phyloP scores from a whole-genome alignment of 2,888 invertebrate species.

The Scelioninae gen. 2 region DNA sequence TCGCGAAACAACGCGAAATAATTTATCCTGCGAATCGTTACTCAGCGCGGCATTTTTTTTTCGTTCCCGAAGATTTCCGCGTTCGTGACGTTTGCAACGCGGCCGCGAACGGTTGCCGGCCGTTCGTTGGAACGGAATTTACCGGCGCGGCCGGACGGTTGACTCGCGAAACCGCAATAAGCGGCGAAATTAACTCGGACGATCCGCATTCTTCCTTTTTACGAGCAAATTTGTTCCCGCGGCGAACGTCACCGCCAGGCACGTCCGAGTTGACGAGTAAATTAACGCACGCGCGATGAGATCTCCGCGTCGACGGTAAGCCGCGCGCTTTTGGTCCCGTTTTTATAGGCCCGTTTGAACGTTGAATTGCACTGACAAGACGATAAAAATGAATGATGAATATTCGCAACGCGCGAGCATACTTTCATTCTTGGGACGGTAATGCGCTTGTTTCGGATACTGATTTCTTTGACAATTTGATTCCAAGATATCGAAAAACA shows the following conservation, averaged over 20 bases:
- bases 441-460: no score
- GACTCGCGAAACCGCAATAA: conserved; percentile 19
- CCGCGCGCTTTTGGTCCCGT: no score
- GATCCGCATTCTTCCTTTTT: conserved; percentile 45
- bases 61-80: conserved; percentile 24
- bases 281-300: conserved; percentile 37
- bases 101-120: conserved; percentile 59
- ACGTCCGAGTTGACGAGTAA: conserved; percentile 45
- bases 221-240: conserved; percentile 40
- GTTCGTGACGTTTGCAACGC: conserved; percentile 38
- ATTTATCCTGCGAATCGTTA: no score
- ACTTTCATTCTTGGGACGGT: no score
- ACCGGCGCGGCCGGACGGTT: conserved; percentile 39
- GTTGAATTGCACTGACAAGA: no score
- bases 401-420: no score
- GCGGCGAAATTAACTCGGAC: conserved; percentile 19
- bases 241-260: conserved; percentile 44
- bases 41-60: conserved; percentile 8
- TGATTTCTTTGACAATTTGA: no score
- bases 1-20: conserved; percentile 10
- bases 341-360: no score
- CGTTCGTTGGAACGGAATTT: conserved; percentile 61
- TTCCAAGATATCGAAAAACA: no score
- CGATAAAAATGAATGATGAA: no score
- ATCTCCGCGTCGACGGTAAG: background rate